Evolutionary conservation across 1,140 invertebrate genomes (phyloP).

Genomic region (Leptoteleia sp.): DNA sequence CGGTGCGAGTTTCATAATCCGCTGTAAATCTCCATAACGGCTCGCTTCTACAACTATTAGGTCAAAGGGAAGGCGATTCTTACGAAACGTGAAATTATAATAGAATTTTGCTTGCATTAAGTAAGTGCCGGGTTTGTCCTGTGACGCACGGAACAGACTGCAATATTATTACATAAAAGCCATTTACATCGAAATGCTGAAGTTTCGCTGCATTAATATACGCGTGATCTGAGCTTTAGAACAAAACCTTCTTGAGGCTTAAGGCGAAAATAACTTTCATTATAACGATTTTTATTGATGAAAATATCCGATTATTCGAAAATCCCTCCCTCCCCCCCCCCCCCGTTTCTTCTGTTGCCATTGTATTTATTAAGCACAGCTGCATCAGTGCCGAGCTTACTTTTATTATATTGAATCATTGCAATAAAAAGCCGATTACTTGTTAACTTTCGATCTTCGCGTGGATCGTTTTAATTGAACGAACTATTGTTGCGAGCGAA

Average conservation of each 20-base stretch:
- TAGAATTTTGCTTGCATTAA: constrained; percentile 11
- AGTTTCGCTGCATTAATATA: constrained; percentile 17
- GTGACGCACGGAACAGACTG: background rate
- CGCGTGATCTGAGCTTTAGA: constrained; percentile 1
- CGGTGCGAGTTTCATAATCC: constrained; percentile 2
- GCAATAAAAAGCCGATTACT: background rate
- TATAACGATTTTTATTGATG: no score
- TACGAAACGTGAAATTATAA: constrained; percentile 18
- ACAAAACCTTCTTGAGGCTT: background rate
- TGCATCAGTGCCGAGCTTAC: background rate
- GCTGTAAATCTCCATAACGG: constrained; percentile 15
- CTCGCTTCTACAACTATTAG: constrained; percentile 5
- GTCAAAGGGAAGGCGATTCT: constrained; percentile 13
- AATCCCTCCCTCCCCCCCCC: background rate
- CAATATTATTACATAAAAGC: constrained; percentile 19
- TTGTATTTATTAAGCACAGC: constrained; percentile 1
- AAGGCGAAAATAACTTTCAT: no score
- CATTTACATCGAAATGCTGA: constrained; percentile 13
- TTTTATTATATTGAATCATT: background rate
- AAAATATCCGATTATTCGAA: background rate
- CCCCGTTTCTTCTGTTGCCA: background rate
- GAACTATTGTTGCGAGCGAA: background rate
- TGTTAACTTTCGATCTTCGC: background rate
- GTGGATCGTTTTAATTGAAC: constrained; percentile 10
- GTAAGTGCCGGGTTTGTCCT: constrained; percentile 13